Percentiles rank a stretch among this genome's conserved stretches.
These are phyloP conservation scores for Melipona quadrifasciata DNA, from an alignment of 1,140 invertebrate species.

Conservation along the genomic window DNA sequence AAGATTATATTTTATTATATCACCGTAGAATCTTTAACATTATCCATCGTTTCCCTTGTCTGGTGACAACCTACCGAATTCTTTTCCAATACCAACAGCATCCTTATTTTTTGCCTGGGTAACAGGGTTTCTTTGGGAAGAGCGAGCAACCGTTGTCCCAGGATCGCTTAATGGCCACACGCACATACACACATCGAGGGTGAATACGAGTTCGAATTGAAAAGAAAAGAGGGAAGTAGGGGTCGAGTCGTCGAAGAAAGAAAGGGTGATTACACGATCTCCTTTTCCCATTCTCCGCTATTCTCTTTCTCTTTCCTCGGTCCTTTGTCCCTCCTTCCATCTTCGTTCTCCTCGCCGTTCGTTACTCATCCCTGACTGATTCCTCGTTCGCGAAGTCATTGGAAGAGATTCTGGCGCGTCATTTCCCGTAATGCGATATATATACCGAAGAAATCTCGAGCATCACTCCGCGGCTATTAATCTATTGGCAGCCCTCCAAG, in stretches of 20 bases:
- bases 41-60: too few species aligned
- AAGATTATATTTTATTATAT: neutral
- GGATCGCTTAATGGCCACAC: slow-evolving; percentile 58
- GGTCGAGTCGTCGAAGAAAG: slow-evolving; percentile 16
- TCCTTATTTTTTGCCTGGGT: neutral
- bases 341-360: slow-evolving; percentile 16
- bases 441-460: slow-evolving; percentile 74
- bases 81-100: neutral
- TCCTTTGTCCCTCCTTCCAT: neutral
- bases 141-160: slow-evolving; percentile 49
- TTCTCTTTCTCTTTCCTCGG: neutral
- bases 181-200: neutral
- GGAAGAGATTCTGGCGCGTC: slow-evolving; percentile 70
- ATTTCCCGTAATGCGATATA: slow-evolving; percentile 78
- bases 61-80: neutral
- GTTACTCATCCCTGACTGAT: slow-evolving; percentile 20
- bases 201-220: slow-evolving; percentile 23
- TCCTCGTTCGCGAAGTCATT: slow-evolving; percentile 68
- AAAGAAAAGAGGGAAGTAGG: slow-evolving; percentile 32
- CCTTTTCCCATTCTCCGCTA: neutral
- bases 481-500: slow-evolving; percentile 79
- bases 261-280: slow-evolving; percentile 40
- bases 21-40: neutral
- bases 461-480: slow-evolving; percentile 80
- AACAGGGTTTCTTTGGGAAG: neutral